Percentiles rank a stretch among this genome's conserved stretches.
Conservation (phyloP, 2,797 vertebrate genomes). For the Pseudochirops cupreus region DNA sequence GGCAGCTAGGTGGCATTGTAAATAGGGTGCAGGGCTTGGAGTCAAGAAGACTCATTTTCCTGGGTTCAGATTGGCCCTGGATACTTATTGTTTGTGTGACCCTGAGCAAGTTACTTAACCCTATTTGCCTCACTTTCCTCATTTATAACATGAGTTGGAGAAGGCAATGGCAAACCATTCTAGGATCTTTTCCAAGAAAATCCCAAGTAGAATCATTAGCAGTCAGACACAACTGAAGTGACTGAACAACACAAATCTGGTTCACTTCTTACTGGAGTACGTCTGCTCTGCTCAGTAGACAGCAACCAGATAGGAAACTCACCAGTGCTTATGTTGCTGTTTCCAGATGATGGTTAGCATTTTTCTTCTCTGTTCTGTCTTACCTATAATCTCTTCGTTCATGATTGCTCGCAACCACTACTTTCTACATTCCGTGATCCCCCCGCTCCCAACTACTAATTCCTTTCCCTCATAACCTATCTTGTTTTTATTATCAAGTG, state of each 20-base stretch:
- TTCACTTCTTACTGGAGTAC: not conserved
- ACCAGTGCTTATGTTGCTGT: not conserved
- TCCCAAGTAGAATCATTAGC: not conserved
- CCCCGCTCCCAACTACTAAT: not conserved
- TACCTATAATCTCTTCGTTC: not conserved
- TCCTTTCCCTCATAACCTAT: not conserved
- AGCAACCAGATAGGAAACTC: not conserved
- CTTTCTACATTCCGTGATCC: not conserved
- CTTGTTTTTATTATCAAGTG: not conserved
- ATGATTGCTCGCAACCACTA: not conserved
- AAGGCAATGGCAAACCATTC: not conserved
- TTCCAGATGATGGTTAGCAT: not conserved
- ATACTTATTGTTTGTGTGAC: not conserved
- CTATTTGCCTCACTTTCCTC: not conserved
- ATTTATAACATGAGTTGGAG: not conserved
- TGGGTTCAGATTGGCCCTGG: not conserved
- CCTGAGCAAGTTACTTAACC: not conserved
- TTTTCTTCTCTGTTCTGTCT: not conserved
- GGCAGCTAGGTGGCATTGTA: not conserved
- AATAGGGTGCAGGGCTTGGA: not conserved
- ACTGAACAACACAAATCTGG: not conserved
- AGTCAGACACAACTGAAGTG: not conserved
- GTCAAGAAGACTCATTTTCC: not conserved
- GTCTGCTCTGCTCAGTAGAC: not conserved
- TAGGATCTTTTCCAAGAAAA: not conserved